These are phyloP conservation scores for Agrotis ipsilon DNA, from an alignment of 2,888 invertebrate genomes.

Conservation along the genomic window DNA sequence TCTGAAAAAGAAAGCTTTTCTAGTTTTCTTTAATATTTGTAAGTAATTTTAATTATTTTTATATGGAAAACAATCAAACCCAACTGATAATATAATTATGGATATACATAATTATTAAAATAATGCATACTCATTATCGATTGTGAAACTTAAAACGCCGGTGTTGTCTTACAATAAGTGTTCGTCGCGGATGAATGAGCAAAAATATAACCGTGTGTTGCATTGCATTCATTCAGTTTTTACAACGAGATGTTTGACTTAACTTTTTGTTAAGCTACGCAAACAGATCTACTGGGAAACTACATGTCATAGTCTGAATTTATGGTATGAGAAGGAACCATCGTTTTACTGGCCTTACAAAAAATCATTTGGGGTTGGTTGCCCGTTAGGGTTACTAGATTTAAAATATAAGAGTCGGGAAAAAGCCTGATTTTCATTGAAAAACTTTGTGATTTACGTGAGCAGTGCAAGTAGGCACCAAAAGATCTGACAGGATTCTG, in stretches of 20 bases:
- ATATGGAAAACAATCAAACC: background rate
- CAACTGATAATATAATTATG: slow-evolving; percentile 8
- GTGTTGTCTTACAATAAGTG: slow-evolving; percentile 43
- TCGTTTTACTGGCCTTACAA: too few species aligned
- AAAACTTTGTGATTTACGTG: too few species aligned
- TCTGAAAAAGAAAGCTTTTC: background rate
- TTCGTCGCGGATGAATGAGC: slow-evolving; percentile 36
- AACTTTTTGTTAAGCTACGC: background rate
- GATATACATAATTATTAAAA: slow-evolving; percentile 20
- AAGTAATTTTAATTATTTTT: background rate
- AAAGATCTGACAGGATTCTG: too few species aligned
- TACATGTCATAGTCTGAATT: background rate
- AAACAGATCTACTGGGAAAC: background rate
- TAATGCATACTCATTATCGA: slow-evolving; percentile 24
- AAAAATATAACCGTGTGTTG: slow-evolving; percentile 37
- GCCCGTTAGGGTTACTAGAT: too few species aligned
- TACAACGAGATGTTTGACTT: background rate
- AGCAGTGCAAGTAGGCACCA: too few species aligned
- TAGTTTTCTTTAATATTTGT: background rate
- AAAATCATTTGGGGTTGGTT: too few species aligned
- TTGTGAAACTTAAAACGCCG: slow-evolving; percentile 47
- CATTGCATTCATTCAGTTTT: slow-evolving; percentile 24
- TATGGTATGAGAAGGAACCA: background rate
- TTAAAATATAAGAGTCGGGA: too few species aligned
- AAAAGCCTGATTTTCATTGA: too few species aligned